Percentiles rank a stretch among this genome's conserved stretches.
phyloP scores from a whole-genome alignment of 2,888 invertebrate species.

The Oscheius myriophilus region DNA sequence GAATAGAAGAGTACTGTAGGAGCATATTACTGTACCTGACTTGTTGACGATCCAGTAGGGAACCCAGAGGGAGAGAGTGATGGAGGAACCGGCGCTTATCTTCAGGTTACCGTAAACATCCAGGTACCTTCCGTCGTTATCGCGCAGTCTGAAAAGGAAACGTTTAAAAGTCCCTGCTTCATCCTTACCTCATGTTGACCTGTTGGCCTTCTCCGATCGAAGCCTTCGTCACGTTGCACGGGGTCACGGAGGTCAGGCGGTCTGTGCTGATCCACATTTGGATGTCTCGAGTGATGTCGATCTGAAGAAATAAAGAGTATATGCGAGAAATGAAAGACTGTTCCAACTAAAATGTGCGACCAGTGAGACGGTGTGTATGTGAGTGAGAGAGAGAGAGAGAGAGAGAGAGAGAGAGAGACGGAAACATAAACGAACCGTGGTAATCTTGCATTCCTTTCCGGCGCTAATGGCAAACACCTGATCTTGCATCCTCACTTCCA shows the following conservation, averaged over 20 bases:
- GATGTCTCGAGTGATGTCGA: constrained; percentile 68
- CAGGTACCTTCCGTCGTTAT: constrained; percentile 45
- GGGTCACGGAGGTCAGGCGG: constrained; percentile 82
- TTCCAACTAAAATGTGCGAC: no score
- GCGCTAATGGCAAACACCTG: constrained; percentile 71
- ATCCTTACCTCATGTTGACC: constrained; percentile 25
- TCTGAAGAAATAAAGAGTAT: constrained; percentile 73
- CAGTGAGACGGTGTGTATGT: no score
- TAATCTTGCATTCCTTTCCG: constrained; percentile 71
- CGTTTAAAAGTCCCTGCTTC: neutral
- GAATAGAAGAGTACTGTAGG: neutral
- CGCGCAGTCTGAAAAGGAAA: constrained; percentile 36
- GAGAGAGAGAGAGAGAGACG: neutral
- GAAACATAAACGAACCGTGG: constrained; percentile 45
- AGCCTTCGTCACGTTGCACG: constrained; percentile 74
- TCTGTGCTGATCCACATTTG: constrained; percentile 77
- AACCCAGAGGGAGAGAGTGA: constrained; percentile 81
- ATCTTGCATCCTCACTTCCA: constrained; percentile 70
- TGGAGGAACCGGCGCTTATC: constrained; percentile 68
- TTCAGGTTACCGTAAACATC: constrained; percentile 58
- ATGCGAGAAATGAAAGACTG: no score
- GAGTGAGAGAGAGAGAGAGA: no score
- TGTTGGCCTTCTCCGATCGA: constrained; percentile 36
- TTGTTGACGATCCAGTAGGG: constrained; percentile 96
- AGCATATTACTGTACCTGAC: constrained; percentile 77